Conservation (phyloP, 1,140 invertebrate species). For the Drosophila kurseongensis region DNA sequence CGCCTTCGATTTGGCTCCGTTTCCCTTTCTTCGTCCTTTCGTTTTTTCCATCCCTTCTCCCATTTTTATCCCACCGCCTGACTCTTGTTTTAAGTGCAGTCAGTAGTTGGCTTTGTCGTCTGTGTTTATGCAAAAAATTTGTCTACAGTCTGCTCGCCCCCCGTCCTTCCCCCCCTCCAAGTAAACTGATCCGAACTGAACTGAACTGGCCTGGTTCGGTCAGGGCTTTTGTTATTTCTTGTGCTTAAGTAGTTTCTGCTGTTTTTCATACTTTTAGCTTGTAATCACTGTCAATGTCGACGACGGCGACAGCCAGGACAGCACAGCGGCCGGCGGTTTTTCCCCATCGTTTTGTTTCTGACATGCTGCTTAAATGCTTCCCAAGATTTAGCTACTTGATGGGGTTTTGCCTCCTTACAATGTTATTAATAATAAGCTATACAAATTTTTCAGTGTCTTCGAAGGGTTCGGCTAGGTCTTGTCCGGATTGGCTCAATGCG, state of each 20-base stretch:
- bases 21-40: constrained; percentile 8
- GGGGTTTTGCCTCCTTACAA: constrained; percentile 72
- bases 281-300: constrained; percentile 84
- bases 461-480: constrained; percentile 33
- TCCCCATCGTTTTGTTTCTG: constrained; percentile 69
- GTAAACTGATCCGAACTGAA: not conserved
- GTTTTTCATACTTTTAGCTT: constrained; percentile 83
- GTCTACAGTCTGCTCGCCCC: constrained; percentile 53
- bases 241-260: constrained; percentile 82
- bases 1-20: constrained; percentile 60
- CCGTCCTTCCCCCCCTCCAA: no score
- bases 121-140: constrained; percentile 83
- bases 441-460: constrained; percentile 80
- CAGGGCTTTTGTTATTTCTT: constrained; percentile 76
- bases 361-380: constrained; percentile 82
- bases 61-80: constrained; percentile 3
- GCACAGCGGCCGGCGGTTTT: constrained; percentile 33
- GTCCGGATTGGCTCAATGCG: constrained; percentile 1
- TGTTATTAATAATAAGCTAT: constrained; percentile 84
- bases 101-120: constrained; percentile 80
- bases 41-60: not conserved
- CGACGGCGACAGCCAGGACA: constrained; percentile 41
- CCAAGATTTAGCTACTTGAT: constrained; percentile 82
- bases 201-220: constrained; percentile 30
- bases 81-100: constrained; percentile 80